These are phyloP conservation scores for Athalia rosae DNA, from an alignment of 2,888 invertebrate species.

Conservation along the genomic window DNA sequence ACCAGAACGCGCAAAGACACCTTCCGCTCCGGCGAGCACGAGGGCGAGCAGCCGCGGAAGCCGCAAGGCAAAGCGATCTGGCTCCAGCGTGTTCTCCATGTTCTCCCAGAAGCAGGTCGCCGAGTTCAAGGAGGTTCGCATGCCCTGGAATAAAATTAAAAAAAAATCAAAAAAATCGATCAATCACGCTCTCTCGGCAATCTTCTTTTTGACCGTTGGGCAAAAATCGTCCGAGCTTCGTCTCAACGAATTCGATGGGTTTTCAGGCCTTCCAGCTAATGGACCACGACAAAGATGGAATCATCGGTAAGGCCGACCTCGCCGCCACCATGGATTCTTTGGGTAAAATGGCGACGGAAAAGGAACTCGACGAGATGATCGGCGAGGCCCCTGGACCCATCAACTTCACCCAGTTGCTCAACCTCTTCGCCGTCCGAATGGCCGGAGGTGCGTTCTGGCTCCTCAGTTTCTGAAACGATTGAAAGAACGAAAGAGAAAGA, in stretches of 20 bases:
- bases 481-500: neutral
- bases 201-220: too few species aligned
- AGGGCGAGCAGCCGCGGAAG: conserved; percentile 89
- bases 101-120: conserved; percentile 97
- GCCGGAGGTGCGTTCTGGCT: conserved; percentile 81
- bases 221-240: too few species aligned
- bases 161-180: conserved; percentile 1
- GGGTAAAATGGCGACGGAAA: conserved; percentile 91
- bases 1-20: conserved; percentile 76
- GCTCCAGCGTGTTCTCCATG: conserved; percentile 97
- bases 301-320: conserved; percentile 92
- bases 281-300: conserved; percentile 96
- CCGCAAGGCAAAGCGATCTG: conserved; percentile 89
- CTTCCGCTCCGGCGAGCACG: conserved; percentile 70
- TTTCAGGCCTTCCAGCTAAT: conserved; percentile 93
- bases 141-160: neutral
- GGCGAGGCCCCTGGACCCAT: conserved; percentile 92
- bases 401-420: conserved; percentile 96
- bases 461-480: neutral
- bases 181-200: neutral
- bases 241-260: conserved; percentile 33
- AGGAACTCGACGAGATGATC: conserved; percentile 93
- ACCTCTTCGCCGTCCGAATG: conserved; percentile 94
- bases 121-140: conserved; percentile 92
- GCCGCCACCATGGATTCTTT: conserved; percentile 94